Base-by-base conservation (phyloP, 2,113 vertebrate genomes). In the Etheostoma cragini region DNA sequence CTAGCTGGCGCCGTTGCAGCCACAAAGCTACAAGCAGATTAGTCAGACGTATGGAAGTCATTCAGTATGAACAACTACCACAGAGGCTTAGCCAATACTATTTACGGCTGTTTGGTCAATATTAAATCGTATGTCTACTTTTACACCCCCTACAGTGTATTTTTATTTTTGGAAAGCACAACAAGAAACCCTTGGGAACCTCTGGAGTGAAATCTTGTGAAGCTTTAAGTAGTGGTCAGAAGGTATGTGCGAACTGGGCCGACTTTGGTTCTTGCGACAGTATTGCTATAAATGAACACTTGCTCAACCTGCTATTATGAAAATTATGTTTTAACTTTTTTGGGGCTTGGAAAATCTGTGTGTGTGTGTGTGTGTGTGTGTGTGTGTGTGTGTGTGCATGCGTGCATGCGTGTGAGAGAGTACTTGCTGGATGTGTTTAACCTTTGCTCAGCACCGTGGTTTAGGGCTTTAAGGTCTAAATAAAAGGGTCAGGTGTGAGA, bases 231-330 rank as follows among this genome's bases (percentile, higher is more conserved):
- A 77, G 85, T 78, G 90, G 88, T 87, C 65, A 73, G 76, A 76
- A 71, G 71, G 78, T 86, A 85, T 89, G 84, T 86, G 82, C 77
- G 45, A 91, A 89, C 76, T 87, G 74, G 73, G 80, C 73, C 22
- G 5, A 50, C 76, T 76, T 83, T 26, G 61, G 63, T 81, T 85
- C 72, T 90, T 89, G 89, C 81, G 12, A 88, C 86, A 84, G 78
- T 50, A 42, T 50, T 30, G 70, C 91, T 90, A 92, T 90, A 92
- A 91, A 92, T 86, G 88, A 91, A 90, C 75, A 89, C 85, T 84
- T 83, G 84, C 90, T 89, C 71, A 92, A 90, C 90, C 87, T 93
- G 90, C 90, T 91, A 90, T 90, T 90, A 92, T 90, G 79, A 87
- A 89, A 90, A 89, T 91, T 19, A 66, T 88, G 83, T 88, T 92